phyloP scores from a whole-genome alignment of 2,113 vertebrate species.

The Elephantulus edwardii region DNA sequence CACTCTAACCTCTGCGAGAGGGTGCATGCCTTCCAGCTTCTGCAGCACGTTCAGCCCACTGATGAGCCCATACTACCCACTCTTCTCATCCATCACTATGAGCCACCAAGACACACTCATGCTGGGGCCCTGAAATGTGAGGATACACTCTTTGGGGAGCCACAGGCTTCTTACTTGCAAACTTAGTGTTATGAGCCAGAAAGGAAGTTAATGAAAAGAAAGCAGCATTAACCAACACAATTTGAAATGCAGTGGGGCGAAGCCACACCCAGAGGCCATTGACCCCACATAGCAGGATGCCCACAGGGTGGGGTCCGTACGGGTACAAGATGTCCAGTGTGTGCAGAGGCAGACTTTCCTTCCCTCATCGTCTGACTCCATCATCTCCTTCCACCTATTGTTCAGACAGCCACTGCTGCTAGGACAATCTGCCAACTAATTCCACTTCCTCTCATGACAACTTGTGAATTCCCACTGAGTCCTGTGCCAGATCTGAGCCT shows the following conservation, averaged over 20 bases:
- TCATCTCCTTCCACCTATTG: constrained; percentile 82
- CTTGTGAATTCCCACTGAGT: background rate
- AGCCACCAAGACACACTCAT: background rate
- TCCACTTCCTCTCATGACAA: constrained; percentile 44
- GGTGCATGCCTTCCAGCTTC: background rate
- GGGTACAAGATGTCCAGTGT: background rate
- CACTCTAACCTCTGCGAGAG: background rate
- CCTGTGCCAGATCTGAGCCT: background rate
- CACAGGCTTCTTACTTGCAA: background rate
- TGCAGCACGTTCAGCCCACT: background rate
- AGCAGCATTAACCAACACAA: background rate
- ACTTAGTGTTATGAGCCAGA: background rate
- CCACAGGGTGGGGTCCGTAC: background rate
- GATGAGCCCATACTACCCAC: background rate
- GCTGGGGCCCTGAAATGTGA: background rate
- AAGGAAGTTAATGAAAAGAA: background rate
- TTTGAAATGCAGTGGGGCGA: background rate
- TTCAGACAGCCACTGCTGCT: constrained; percentile 64
- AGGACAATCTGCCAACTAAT: constrained; percentile 65
- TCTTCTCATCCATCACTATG: background rate
- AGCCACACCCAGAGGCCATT: background rate
- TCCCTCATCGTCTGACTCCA: constrained; percentile 64
- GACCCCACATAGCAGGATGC: constrained; percentile 29
- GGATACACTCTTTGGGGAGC: background rate
- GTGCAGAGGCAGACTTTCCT: constrained; percentile 59